phyloP scores from a whole-genome alignment of 2,113 vertebrate genomes.

The Pseudorectes ferrugineus region DNA sequence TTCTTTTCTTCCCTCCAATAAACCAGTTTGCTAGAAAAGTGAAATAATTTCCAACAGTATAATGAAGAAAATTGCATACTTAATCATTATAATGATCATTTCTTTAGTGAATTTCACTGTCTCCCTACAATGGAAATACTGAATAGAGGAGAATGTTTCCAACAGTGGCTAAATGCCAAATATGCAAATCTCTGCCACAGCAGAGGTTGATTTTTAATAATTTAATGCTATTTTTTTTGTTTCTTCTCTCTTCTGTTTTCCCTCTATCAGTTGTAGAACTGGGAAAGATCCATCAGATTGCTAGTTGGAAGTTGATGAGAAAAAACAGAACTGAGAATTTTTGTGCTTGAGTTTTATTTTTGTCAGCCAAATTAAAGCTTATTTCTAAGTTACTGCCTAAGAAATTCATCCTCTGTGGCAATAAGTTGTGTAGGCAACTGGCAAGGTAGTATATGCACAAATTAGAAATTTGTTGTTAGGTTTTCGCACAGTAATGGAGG shows the following conservation, averaged over 20 bases:
- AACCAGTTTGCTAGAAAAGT: neutral
- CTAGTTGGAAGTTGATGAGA: neutral
- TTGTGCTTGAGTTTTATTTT: neutral
- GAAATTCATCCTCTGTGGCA: neutral
- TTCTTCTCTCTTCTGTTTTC: neutral
- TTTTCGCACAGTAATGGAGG: neutral
- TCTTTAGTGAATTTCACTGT: neutral
- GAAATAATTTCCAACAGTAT: neutral
- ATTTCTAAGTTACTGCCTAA: neutral
- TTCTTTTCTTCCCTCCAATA: neutral
- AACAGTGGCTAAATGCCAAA: neutral
- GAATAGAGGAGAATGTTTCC: neutral
- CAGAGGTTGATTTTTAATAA: neutral
- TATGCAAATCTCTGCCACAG: neutral
- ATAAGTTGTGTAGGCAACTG: neutral
- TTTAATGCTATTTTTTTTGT: neutral
- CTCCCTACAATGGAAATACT: neutral
- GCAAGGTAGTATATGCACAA: neutral
- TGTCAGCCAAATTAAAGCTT: neutral
- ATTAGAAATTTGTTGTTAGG: neutral
- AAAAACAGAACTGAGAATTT: neutral
- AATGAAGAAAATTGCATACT: neutral
- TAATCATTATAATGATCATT: neutral
- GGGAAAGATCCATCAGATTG: neutral
- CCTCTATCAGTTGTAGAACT: neutral